Conservation (phyloP, 1,140 invertebrate species). For the Cepaea nemoralis region DNA sequence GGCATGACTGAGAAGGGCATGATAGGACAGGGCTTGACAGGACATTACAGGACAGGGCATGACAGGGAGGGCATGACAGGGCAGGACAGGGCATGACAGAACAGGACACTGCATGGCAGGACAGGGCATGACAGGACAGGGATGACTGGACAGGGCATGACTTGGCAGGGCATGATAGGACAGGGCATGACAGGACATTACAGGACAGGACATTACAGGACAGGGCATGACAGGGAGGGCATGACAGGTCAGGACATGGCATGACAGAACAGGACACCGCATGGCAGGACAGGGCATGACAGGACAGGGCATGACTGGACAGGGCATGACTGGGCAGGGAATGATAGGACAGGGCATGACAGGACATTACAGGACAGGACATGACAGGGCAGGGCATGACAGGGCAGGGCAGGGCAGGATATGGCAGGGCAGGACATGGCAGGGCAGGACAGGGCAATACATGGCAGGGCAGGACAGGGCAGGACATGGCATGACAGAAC, state of each 20-base stretch:
- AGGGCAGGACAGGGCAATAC: slow-evolving; percentile 32
- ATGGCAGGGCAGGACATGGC: slow-evolving; percentile 33
- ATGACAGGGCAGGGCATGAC: slow-evolving; percentile 32
- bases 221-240: slow-evolving; percentile 27
- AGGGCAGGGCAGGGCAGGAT: slow-evolving; percentile 34
- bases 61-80: slow-evolving; percentile 19
- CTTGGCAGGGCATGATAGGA: slow-evolving; percentile 22
- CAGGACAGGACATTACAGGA: no score
- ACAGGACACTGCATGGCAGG: slow-evolving; percentile 27
- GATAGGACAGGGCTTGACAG: not conserved
- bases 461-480: slow-evolving; percentile 9
- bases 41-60: slow-evolving; percentile 24
- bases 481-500: no score
- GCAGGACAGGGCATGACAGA: slow-evolving; percentile 24
- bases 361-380: no score
- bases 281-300: slow-evolving; percentile 21
- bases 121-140: slow-evolving; percentile 24
- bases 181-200: slow-evolving; percentile 32
- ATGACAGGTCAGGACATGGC: slow-evolving; percentile 24
- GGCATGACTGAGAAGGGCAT: no score
- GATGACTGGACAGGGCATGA: slow-evolving; percentile 19
- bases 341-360: no score
- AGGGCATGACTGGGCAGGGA: no score
- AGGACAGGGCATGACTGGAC: slow-evolving; percentile 18
- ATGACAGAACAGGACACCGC: not conserved